Base-by-base conservation (phyloP, 2,888 invertebrate species). In the Orthosia gracilis region DNA sequence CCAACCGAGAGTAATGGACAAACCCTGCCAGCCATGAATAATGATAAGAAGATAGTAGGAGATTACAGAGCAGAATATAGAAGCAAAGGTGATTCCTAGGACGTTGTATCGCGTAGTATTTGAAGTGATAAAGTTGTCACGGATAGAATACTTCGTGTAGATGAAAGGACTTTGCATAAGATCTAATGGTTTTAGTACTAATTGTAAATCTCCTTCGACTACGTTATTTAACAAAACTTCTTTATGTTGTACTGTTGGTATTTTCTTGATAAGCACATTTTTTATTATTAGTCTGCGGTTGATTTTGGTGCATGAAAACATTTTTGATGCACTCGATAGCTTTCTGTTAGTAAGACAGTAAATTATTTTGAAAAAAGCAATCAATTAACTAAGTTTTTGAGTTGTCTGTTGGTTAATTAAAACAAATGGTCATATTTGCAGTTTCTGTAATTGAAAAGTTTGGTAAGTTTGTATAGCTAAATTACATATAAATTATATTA, bases 101-200 rank as follows among this genome's bases (percentile, higher is more conserved):
- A 31, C 5, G 17, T 78, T 62, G n/a, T 76, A 76, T 18, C 21
- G 17, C 4, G 2, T 45, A 23, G 17, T 70, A 7, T 76, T 76
- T 4, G 76, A 21, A 63, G 72, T 71, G 17, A 76, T 79, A 15
- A 79, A 71, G 26, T 76, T 71, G 13, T 76, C 63, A 3, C 52
- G 63, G 49, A 79, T 75, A 47, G 70, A 66, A 62, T 78, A 82
- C 58, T 82, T 82, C 2, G 82, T 75, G 31, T 75, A 82, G 12
- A 82, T 62, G 21, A 82, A 78, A 23, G 80, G 23, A 18, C 2
- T 79, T 71, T 76, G 76, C 79, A 79, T 79, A 13, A 58, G 11
- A 49, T 76, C 21, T 13, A 76, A 71, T 11, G 76, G 76, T 47
- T 64, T 76, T 3, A 76, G 52, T 11, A 59, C 21, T 26, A 47